Base-by-base conservation (phyloP, 2,888 invertebrate genomes). In the Pseudococcus longispinus region DNA sequence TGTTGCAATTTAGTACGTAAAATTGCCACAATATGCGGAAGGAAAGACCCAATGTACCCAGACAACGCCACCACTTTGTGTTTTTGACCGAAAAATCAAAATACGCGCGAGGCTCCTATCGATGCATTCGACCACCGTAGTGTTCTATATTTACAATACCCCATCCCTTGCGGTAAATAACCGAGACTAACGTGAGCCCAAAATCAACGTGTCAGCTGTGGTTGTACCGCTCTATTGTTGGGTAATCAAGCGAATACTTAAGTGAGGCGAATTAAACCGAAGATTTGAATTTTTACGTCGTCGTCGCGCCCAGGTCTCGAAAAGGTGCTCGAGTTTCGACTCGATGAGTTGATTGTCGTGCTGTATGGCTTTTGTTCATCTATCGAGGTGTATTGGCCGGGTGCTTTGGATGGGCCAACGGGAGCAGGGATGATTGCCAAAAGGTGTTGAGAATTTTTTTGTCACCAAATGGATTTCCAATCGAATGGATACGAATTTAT, bases 1-100 rank as follows among this genome's bases (percentile, higher is more conserved):
- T 80, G 77, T 80, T 80, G 77, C 77, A 80, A 80, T 80, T 80
- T 80, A 80, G 77, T 42, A 29, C 37, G 37, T 37, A 80, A 80
- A 80, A 80, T 42, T 80, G 37, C 77, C 13, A 42, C 42, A 80
- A 80, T 80, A 80, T 37, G 77, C 77, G 77, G 77, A 80, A 80
- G 77, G 77, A 80, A 80, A 80, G n/a, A 23, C 42, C 18, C 20
- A 80, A 37, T 80, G 77, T 80, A 80, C 77, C 29, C 11, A 2
- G 42, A 9, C 2, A 9, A 60, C 18, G 18, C 23, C 15, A 70
- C 65, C 15, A 26, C 9, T 15, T 18, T 32, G 18, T 80, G 42
- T 80, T 23, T 42, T 80, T 80, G 77, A 18, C 37, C 77, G 42
- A 37, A 42, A 80, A 42, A 80, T 37, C 77, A 80, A 80, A 60